A percentile compares a stretch with the other conserved stretches of the same genome.
Evolutionary conservation across 2,888 invertebrate genomes (phyloP).

Genomic region (Dione vanillae): DNA sequence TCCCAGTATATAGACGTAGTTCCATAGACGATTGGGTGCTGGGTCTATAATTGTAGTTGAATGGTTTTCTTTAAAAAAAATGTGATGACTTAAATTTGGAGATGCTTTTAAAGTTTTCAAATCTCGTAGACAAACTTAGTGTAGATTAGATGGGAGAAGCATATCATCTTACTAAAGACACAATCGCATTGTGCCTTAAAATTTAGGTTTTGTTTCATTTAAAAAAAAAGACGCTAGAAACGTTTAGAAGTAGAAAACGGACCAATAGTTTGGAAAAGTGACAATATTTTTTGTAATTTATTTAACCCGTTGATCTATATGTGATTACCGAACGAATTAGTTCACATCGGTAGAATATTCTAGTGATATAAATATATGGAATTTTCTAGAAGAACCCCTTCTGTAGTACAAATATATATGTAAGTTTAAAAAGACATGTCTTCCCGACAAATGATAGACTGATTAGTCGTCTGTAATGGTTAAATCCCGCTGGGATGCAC

Average conservation of each 20-base stretch:
- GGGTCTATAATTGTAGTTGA: slow-evolving; percentile 68
- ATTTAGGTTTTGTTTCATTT: slow-evolving; percentile 57
- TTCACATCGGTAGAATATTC: slow-evolving; percentile 59
- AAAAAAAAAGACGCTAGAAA: slow-evolving; percentile 52
- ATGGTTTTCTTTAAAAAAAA: slow-evolving; percentile 53
- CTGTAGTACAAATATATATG: slow-evolving; percentile 76
- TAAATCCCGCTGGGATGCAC: slow-evolving; percentile 76
- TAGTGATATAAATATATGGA: slow-evolving; percentile 58
- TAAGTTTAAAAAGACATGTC: slow-evolving; percentile 61
- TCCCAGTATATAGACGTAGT: slow-evolving; percentile 80
- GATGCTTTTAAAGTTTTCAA: slow-evolving; percentile 62
- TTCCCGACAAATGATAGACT: slow-evolving; percentile 77
- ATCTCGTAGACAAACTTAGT: slow-evolving; percentile 67
- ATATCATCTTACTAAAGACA: slow-evolving; percentile 77
- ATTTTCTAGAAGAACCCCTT: slow-evolving; percentile 56
- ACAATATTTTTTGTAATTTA: slow-evolving; percentile 80
- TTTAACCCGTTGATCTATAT: slow-evolving; percentile 63
- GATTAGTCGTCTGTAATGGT: slow-evolving; percentile 68
- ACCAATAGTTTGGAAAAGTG: slow-evolving; percentile 74
- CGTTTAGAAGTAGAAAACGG: slow-evolving; percentile 69
- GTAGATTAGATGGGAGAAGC: slow-evolving; percentile 58
- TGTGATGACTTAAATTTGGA: slow-evolving; percentile 57
- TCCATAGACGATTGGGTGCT: slow-evolving; percentile 70
- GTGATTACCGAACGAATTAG: slow-evolving; percentile 54
- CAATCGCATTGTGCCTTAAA: slow-evolving; percentile 78